Evolutionary conservation across 1,140 invertebrate species (phyloP), one percentile per base, ranked within the genome.

Genomic region (Meloidogyne floridensis): DNA sequence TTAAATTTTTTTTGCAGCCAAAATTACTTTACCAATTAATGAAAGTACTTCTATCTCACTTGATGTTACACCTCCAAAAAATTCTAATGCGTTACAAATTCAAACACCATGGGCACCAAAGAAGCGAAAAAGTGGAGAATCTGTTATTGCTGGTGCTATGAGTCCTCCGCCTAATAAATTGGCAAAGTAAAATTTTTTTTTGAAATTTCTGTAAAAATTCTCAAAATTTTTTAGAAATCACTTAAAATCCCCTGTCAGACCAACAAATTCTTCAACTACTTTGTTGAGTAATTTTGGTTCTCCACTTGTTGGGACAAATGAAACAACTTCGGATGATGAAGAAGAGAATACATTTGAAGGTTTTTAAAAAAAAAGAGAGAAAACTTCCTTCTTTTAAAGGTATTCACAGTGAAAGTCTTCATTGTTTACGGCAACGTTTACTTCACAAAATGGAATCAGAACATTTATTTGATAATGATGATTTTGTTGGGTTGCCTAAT

Each of bases 401-500:
- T 20, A 78, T 56, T 13, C 80, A 80, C 3, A 59, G 18, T 9
- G 65, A 13, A 54, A 79, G 77, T 10, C 69, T 47, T 78, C 70
- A 56, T 5, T 74, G 32, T 15, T 18, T 80, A n/a, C 32, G 80
- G 15, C 70, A 74, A 42, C 72, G 76, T 20, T 42, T 76, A n/a
- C 18, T 74, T 59, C 72, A 80, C 18, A 84, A 74, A 80, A 83
- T 83, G 82, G 82, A 83, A 76, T 65, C 80, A 1, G 81, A 83
- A 81, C 73, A 84, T 53, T 9, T 84, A 47, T 83, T 85, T 65
- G 73, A 59, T 65, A 83, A 71, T 56, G 81, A 83, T 32, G 13
- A 83, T 42, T 83, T 83, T 72, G 13, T 83, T 18, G 82, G 82
- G 18, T 51, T 83, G 7, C 72, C 81, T 47, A 80, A 83, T 85